A percentile compares a stretch with the other conserved stretches of the same genome.
These are phyloP conservation scores for Mythimna loreyi DNA, from an alignment of 2,888 invertebrate genomes.

Conservation along the genomic window DNA sequence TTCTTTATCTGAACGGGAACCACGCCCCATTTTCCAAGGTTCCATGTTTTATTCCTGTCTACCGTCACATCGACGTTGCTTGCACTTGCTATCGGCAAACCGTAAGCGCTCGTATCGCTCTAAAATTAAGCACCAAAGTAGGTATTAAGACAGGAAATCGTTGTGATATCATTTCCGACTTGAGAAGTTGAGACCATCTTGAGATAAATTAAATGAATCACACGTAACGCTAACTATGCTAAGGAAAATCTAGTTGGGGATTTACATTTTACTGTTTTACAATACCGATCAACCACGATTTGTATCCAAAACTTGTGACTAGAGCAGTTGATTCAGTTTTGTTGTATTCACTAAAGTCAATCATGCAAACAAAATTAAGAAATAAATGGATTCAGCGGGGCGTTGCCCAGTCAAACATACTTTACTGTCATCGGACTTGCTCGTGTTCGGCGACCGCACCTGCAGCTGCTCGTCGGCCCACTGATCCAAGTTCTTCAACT, in stretches of 20 bases:
- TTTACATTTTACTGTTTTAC: slow-evolving; percentile 19
- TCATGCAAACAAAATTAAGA: slow-evolving; percentile 48
- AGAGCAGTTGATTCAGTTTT: slow-evolving; percentile 46
- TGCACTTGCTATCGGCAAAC: slow-evolving; percentile 83
- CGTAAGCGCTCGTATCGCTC: slow-evolving; percentile 85
- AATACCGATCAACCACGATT: slow-evolving; percentile 20
- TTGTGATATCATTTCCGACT: slow-evolving; percentile 39
- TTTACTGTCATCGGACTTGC: slow-evolving; percentile 84
- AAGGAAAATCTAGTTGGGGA: not conserved
- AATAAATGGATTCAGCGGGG: slow-evolving; percentile 37
- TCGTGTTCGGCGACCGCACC: slow-evolving; percentile 73
- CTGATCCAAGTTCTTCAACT: slow-evolving; percentile 83
- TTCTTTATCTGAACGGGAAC: slow-evolving; percentile 85
- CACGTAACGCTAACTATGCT: not conserved
- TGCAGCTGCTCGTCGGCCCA: slow-evolving; percentile 87
- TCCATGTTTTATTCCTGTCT: slow-evolving; percentile 78
- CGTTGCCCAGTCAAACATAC: slow-evolving; percentile 68
- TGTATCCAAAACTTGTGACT: slow-evolving; percentile 26
- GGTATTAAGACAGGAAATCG: slow-evolving; percentile 26
- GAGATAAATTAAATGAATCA: slow-evolving; percentile 21
- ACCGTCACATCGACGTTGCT: slow-evolving; percentile 79
- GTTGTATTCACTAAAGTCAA: slow-evolving; percentile 49
- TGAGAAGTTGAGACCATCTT: not conserved
- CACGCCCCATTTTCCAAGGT: slow-evolving; percentile 83
- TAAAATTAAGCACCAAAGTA: slow-evolving; percentile 61